Percentiles rank a stretch among this genome's conserved stretches.
These are phyloP conservation scores for Syritta pipiens DNA, from an alignment of 2,888 invertebrate species.

Conservation along the genomic window DNA sequence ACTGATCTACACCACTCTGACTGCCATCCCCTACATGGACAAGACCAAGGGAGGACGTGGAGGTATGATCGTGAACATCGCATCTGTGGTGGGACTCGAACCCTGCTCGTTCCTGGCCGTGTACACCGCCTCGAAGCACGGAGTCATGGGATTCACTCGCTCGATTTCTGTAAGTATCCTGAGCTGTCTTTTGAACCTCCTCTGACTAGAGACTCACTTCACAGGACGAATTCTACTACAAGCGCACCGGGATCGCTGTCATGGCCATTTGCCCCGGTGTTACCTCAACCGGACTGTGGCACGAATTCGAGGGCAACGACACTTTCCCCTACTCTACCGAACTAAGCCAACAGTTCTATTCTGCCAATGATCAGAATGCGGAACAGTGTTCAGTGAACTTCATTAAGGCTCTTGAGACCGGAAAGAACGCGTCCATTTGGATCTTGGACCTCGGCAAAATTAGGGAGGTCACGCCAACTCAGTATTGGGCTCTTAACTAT, in stretches of 20 bases:
- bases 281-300: conserved; percentile 70
- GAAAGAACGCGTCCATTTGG: conserved; percentile 75
- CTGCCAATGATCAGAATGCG: conserved; percentile 72
- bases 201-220: neutral
- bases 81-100: conserved; percentile 75
- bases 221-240: conserved; percentile 69
- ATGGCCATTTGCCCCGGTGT: conserved; percentile 72
- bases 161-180: conserved; percentile 73
- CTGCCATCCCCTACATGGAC: conserved; percentile 77
- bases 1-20: conserved; percentile 74
- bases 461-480: conserved; percentile 72
- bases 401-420: conserved; percentile 74
- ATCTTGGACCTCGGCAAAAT: conserved; percentile 75
- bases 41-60: conserved; percentile 77
- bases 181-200: neutral
- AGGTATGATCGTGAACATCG: conserved; percentile 77
- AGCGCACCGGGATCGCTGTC: conserved; percentile 69
- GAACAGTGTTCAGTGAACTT: conserved; percentile 74
- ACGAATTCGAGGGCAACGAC: conserved; percentile 69
- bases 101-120: conserved; percentile 74
- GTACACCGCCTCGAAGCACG: conserved; percentile 77
- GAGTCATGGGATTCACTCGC: conserved; percentile 77
- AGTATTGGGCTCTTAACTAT: conserved; percentile 73
- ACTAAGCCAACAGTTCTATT: conserved; percentile 71
- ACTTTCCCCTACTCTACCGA: conserved; percentile 72